Base-by-base conservation (phyloP, 37 sponge, comb jelly and placozoan genomes). In the Beroe forskalii region DNA sequence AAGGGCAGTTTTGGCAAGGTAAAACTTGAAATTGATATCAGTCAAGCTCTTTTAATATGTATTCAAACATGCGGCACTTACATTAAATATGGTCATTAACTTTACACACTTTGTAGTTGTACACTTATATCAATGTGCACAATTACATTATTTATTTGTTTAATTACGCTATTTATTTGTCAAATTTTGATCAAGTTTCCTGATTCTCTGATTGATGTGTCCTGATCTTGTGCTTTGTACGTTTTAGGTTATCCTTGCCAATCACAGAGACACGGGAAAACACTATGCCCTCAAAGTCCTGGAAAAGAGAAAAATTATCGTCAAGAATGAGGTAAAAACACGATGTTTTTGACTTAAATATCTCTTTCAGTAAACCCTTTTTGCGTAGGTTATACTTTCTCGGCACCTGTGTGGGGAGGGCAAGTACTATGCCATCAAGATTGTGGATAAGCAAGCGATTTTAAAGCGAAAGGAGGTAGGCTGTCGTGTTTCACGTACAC, bases 1-100 rank as follows among this genome's bases (percentile, higher is more conserved):
- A 97, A 97, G 61, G 97, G 97, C 23, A 97, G 97, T 93, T 97
- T 97, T 90, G 97, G 97, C 19, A 97, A 97, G 92, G 96, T 95
- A 63, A 91, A 92, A n/a, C n/a, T n/a, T n/a, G n/a, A n/a, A n/a
- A n/a, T n/a, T n/a, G n/a, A n/a, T n/a, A n/a, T n/a, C n/a, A n/a
- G n/a, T n/a, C n/a, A n/a, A n/a, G n/a, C n/a, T n/a, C n/a, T n/a
- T n/a, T n/a, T n/a, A n/a, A n/a, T n/a, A n/a, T n/a, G n/a, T n/a
- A n/a, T n/a, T n/a, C n/a, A n/a, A n/a, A n/a, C n/a, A n/a, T n/a
- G n/a, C n/a, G n/a, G n/a, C n/a, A n/a, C n/a, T n/a, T n/a, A n/a
- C n/a, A n/a, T n/a, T n/a, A n/a, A n/a, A n/a, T n/a, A n/a, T n/a
- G n/a, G n/a, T n/a, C n/a, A n/a, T n/a, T n/a, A n/a, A n/a, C n/a